A percentile compares a stretch with the other conserved stretches of the same genome.
Conservation (phyloP, 2,888 invertebrate genomes). For the Phyto melanocephala region DNA sequence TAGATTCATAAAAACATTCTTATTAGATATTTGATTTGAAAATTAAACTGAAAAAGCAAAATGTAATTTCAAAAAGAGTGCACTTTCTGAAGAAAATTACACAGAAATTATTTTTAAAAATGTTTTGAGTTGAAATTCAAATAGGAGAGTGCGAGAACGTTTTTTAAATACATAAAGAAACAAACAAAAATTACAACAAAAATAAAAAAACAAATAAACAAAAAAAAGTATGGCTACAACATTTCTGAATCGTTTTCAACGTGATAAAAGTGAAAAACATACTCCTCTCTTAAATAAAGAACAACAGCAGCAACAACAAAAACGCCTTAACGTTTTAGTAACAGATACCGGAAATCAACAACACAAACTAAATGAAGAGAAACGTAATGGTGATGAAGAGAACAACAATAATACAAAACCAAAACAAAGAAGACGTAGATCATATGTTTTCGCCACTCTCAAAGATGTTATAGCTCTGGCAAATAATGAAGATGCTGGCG, state of each 20-base stretch:
- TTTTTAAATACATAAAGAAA: slow-evolving; percentile 19
- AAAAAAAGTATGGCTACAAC: slow-evolving; percentile 70
- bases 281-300: slow-evolving; percentile 67
- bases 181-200: background rate
- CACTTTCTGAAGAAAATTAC: too few species aligned
- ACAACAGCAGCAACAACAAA: slow-evolving; percentile 64
- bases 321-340: slow-evolving; percentile 33
- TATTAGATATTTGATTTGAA: too few species aligned
- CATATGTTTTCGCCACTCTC: slow-evolving; percentile 63
- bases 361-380: slow-evolving; percentile 52
- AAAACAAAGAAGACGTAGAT: slow-evolving; percentile 56
- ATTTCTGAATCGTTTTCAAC: slow-evolving; percentile 76
- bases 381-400: slow-evolving; percentile 34
- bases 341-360: slow-evolving; percentile 50
- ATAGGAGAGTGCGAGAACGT: too few species aligned
- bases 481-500: slow-evolving; percentile 41
- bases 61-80: too few species aligned
- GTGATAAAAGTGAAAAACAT: slow-evolving; percentile 76
- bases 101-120: too few species aligned
- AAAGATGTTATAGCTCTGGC: slow-evolving; percentile 57
- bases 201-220: background rate
- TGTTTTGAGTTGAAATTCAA: too few species aligned
- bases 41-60: too few species aligned
- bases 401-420: slow-evolving; percentile 63
- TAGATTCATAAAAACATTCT: too few species aligned